phyloP scores from a whole-genome alignment of 1,140 invertebrate genomes.

The Eupristina koningsbergeri region DNA sequence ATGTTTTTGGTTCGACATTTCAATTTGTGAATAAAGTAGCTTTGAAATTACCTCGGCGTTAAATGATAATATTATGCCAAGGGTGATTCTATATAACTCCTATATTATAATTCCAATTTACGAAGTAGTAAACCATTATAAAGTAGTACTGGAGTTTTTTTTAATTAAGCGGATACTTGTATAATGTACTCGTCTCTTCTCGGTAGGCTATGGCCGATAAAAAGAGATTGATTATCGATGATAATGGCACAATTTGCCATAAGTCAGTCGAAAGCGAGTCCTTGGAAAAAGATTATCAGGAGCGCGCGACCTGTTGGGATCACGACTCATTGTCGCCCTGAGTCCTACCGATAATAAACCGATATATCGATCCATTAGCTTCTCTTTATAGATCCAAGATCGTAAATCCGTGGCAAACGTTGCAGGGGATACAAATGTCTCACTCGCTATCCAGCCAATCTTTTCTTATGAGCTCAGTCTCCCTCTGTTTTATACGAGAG shows the following conservation, averaged over 20 bases:
- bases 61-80: neutral
- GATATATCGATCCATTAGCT: neutral
- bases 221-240: conserved; percentile 32
- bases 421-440: conserved; percentile 7
- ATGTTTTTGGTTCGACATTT: neutral
- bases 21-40: neutral
- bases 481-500: neutral
- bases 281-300: neutral
- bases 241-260: conserved; percentile 29
- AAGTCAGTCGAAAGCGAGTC: neutral
- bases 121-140: neutral
- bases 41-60: neutral
- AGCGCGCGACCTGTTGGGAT: neutral
- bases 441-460: neutral
- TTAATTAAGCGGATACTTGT: neutral
- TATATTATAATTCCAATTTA: conserved; percentile 4
- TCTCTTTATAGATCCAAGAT: neutral
- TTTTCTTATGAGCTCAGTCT: conserved; percentile 14
- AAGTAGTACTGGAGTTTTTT: neutral
- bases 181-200: neutral
- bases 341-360: neutral
- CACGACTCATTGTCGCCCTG: neutral
- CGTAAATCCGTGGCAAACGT: conserved; percentile 19
- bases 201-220: neutral
- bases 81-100: neutral